Base-by-base conservation (phyloP, 1,140 invertebrate species). In the Drosophila guanche region DNA sequence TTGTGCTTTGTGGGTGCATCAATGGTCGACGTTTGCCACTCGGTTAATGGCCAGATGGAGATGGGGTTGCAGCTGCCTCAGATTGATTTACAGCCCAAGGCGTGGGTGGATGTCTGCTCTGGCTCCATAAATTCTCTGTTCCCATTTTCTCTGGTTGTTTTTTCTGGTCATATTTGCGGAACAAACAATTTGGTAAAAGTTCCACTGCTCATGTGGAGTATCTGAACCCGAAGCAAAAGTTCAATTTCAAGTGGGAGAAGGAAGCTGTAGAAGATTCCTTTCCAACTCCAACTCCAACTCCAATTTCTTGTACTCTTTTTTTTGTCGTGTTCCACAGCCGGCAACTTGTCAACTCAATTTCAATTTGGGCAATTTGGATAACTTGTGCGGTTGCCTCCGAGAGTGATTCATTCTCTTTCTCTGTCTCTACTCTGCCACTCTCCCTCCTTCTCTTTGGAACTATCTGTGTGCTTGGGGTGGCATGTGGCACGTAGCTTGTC, bases 271-370 rank as follows among this genome's bases (percentile, higher is more conserved):
- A 37, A 37, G 33, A 37, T 37, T 37, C 10, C 33, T 4, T 37
- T 12, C 33, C 10, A 12, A 12, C 10, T 50, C n/a, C 37, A 12
- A 12, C 10, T 50, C n/a, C 37, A 42, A 42, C 16, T 41, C 20
- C n/a, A 10, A 37, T 46, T 75, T 47, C 59, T 60, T 57, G 66
- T 12, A 37, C 33, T 37, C 33, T 0, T 12, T 37, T 37, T 20
- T 20, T 20, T 20, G 16, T 20, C 10, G 33, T 37, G 33, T 67
- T 59, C 29, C 75, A 70, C 75, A 70, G 58, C 58, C 60, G 57
- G 80, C 75, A 88, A 88, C 78, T 88, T 88, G 83, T 88, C 83
- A 88, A 88, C 83, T 88, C 84, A 83, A 83, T 88, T 88, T 88
- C 83, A 88, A 88, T 88, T 88, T 88, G 79, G 83, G 75, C 83